phyloP scores from a whole-genome alignment of 2,113 vertebrate genomes.

The Rhea americana region DNA sequence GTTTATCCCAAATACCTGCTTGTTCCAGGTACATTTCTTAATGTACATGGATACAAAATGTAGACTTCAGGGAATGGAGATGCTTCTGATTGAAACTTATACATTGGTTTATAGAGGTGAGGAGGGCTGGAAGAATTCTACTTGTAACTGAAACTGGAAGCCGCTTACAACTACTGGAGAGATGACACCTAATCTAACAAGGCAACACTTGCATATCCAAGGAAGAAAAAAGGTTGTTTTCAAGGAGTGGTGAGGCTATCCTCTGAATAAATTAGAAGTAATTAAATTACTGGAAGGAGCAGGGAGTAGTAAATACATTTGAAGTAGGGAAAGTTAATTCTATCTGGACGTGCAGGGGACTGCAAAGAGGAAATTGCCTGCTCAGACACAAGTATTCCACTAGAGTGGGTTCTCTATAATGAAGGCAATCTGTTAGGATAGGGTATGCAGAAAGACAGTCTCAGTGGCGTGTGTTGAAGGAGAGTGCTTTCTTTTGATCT shows the following conservation, averaged over 20 bases:
- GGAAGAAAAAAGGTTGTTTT: background rate
- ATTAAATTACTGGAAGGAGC: background rate
- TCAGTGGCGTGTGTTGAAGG: background rate
- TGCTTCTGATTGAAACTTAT: background rate
- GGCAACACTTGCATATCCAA: background rate
- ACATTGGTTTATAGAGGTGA: background rate
- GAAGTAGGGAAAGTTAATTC: background rate
- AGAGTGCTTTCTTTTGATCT: background rate
- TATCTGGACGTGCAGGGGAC: background rate
- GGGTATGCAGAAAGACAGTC: background rate
- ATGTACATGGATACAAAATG: background rate
- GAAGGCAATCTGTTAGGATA: background rate
- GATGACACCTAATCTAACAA: fast-evolving
- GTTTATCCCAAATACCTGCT: background rate
- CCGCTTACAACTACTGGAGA: background rate
- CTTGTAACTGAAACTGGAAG: background rate
- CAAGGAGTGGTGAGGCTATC: background rate
- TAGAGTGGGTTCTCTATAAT: background rate
- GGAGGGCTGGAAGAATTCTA: background rate
- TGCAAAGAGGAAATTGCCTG: background rate
- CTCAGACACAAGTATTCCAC: background rate
- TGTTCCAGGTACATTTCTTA: background rate
- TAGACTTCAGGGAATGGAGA: background rate
- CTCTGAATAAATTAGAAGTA: background rate
- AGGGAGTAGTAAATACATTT: background rate